Percentiles rank a stretch among this genome's conserved stretches.
Evolutionary conservation across 1,140 invertebrate genomes (phyloP).

Genomic region (Aphelenchoides fujianensis): DNA sequence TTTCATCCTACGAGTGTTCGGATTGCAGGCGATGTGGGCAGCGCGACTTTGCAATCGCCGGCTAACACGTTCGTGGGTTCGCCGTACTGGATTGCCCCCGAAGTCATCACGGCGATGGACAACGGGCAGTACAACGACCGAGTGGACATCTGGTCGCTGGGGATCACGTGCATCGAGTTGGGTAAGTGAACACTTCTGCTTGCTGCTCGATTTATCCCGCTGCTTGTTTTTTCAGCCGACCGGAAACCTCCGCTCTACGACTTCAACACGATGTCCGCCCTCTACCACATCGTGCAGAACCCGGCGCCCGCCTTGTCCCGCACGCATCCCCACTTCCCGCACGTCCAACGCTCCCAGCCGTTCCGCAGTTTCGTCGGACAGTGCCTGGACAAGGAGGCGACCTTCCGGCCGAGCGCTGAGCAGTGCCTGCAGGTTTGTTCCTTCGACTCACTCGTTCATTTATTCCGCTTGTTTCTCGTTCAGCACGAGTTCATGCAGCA

Average conservation of each 20-base stretch:
- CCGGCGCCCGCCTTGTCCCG: constrained; percentile 78
- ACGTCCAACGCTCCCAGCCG: constrained; percentile 70
- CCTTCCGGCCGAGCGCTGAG: constrained; percentile 78
- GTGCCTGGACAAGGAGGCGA: constrained; percentile 90
- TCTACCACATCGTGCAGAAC: constrained; percentile 99
- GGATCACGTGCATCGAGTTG: constrained; percentile 97
- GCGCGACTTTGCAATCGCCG: constrained; percentile 89
- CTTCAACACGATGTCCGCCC: constrained; percentile 99
- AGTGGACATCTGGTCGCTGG: constrained; percentile 83
- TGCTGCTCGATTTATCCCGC: constrained; percentile 2
- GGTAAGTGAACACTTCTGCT: constrained; percentile 66
- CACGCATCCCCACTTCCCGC: not conserved
- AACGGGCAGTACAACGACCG: constrained; percentile 99
- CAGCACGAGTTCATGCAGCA: constrained; percentile 83
- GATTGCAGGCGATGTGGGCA: constrained; percentile 79
- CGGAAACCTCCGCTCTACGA: constrained; percentile 98
- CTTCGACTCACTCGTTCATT: not conserved
- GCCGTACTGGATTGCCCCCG: constrained; percentile 89
- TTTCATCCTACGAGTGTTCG: constrained; percentile 5
- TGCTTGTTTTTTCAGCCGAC: constrained; percentile 72
- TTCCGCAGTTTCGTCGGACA: constrained; percentile 92
- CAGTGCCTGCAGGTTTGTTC: constrained; percentile 67
- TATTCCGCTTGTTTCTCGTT: constrained; percentile 61
- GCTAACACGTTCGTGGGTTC: constrained; percentile 99
- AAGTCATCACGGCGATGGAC: constrained; percentile 91